Conservation (phyloP, 1,140 invertebrate genomes). For the Neoseiulus cucumeris region DNA sequence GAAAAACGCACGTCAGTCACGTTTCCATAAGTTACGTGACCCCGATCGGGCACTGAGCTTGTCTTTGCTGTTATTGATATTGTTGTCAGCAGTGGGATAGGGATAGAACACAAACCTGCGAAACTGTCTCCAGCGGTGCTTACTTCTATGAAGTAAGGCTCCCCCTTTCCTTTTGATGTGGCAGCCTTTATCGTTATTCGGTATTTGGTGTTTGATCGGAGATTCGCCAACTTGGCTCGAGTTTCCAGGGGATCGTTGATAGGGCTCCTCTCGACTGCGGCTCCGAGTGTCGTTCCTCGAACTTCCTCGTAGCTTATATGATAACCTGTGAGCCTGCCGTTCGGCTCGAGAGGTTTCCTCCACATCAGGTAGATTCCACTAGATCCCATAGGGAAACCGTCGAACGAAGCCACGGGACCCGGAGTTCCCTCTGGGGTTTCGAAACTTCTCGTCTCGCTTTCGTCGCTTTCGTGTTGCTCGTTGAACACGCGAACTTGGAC, state of each 20-base stretch:
- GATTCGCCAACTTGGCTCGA: constrained; percentile 58
- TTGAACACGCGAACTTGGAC: constrained; percentile 77
- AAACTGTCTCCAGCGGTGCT: constrained; percentile 16
- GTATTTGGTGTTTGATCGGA: constrained; percentile 69
- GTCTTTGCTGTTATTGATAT: too few species aligned
- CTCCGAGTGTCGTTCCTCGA: constrained; percentile 31
- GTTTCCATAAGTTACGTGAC: too few species aligned
- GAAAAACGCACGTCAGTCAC: neutral
- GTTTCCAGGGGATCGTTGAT: constrained; percentile 51
- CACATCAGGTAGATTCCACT: constrained; percentile 69
- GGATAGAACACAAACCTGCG: too few species aligned
- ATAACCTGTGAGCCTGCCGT: constrained; percentile 79
- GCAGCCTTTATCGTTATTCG: constrained; percentile 55
- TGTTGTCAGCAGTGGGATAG: too few species aligned
- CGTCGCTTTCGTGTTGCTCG: constrained; percentile 64
- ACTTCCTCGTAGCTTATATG: constrained; percentile 63
- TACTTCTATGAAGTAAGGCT: constrained; percentile 22
- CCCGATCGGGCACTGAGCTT: too few species aligned
- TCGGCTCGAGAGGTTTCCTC: constrained; percentile 76
- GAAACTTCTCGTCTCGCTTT: constrained; percentile 60
- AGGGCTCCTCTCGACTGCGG: constrained; percentile 46
- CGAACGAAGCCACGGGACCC: constrained; percentile 60
- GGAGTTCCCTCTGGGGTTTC: constrained; percentile 79
- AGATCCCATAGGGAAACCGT: constrained; percentile 63
- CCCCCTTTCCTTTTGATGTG: constrained; percentile 60